phyloP scores from a whole-genome alignment of 2,113 vertebrate genomes.

The Mus pahari region DNA sequence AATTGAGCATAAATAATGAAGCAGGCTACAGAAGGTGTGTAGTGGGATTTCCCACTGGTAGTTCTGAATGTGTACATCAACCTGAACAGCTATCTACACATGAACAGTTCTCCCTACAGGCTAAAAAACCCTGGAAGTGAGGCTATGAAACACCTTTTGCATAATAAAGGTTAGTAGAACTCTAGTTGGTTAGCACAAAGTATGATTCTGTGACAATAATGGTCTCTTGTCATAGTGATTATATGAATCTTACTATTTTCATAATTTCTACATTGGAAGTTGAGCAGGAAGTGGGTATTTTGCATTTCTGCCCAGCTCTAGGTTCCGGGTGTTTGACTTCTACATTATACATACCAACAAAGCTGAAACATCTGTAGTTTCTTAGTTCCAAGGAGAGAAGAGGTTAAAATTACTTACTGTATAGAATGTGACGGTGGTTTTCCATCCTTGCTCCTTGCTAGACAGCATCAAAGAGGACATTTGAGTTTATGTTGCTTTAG shows the following conservation, averaged over 20 bases:
- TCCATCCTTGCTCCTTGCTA: neutral
- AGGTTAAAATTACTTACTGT: neutral
- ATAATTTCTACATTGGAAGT: neutral
- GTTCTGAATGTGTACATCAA: neutral
- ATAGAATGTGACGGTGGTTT: neutral
- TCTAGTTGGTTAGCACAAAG: neutral
- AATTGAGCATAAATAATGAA: neutral
- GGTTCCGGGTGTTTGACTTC: neutral
- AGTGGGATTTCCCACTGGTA: neutral
- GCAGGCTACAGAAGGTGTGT: neutral
- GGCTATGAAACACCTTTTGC: neutral
- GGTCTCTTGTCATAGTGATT: neutral
- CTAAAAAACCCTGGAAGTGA: neutral
- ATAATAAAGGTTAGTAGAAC: neutral
- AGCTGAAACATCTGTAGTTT: neutral
- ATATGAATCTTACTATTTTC: neutral
- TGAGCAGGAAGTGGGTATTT: neutral
- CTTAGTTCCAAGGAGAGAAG: neutral
- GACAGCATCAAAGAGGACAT: too few relatives aligned
- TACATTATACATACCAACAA: neutral
- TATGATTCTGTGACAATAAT: neutral
- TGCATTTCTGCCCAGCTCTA: neutral
- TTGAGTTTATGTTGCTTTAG: too few relatives aligned
- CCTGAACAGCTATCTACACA: neutral
- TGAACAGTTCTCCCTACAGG: neutral